Percentiles rank a stretch among this genome's conserved stretches.
These are phyloP conservation scores for Spheniscus humboldti DNA, from an alignment of 2,797 vertebrate species.

Conservation along the genomic window DNA sequence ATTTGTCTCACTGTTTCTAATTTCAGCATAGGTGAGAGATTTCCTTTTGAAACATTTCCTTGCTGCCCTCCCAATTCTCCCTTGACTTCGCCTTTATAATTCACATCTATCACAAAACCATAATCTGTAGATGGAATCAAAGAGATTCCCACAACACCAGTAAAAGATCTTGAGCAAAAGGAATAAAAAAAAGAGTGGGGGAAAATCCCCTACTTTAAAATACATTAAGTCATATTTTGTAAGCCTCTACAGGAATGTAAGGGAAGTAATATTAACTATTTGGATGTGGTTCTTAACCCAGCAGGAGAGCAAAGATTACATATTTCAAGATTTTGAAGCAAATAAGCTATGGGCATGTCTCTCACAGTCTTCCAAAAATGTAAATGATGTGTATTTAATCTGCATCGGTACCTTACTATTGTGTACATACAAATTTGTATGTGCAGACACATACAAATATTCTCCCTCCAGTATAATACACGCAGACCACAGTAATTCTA, in stretches of 20 bases:
- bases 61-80: background rate
- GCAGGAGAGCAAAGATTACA: background rate
- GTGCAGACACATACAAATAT: background rate
- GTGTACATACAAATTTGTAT: background rate
- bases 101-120: background rate
- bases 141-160: background rate
- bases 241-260: conserved; percentile 29
- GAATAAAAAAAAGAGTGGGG: background rate
- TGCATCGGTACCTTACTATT: background rate
- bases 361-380: background rate
- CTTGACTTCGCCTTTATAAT: background rate
- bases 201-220: background rate
- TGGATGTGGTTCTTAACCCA: background rate
- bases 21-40: conserved; percentile 49
- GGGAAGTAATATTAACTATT: conserved; percentile 5
- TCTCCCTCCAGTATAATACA: background rate
- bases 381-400: background rate
- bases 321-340: conserved; percentile 12
- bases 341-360: background rate
- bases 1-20: conserved; percentile 38
- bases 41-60: conserved; percentile 28
- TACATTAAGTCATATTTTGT: background rate
- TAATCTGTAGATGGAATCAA: conserved; percentile 10
- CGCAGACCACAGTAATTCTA: background rate
- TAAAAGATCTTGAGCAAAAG: background rate